Evolutionary conservation across 2,113 vertebrate species (phyloP), one percentile per base, ranked within the genome.

Genomic region (Malurus cyaneus): DNA sequence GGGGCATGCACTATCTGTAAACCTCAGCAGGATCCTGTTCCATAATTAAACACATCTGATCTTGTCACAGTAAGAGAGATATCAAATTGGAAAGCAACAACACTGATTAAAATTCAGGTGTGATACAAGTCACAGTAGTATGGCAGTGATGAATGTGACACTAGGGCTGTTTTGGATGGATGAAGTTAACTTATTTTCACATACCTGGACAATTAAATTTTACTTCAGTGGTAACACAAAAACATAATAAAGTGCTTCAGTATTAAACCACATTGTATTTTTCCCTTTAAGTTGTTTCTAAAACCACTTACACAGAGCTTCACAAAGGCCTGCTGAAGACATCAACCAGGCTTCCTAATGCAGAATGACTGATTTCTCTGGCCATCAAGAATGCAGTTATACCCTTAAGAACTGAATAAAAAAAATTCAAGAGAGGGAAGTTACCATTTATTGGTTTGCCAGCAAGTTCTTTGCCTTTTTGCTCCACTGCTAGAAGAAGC

Each of bases 321-420:
- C 74, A 54, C 4, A 78, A 86, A 77, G 21, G 42, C 14, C 42
- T 44, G 53, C 59, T 69, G 52, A 92, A 94, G 31, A 69, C 59
- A 88, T 80, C 78, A 57, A 44, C 83, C 92, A 93, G 41, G 39
- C 67, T 64, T 80, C 66, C 74, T 70, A 92, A 94, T 41, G 62
- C 32, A 62, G 84, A 79, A 76, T 77, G 80, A 87, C 66, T 83
- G 66, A 94, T 91, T 85, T 85, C 80, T 85, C 23, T 89, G 61
- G 39, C 54, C 74, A 61, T 81, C 61, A 79, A 69, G 32, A 90
- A 90, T 6, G 81, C 49, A 81, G 34, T 91, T 62, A 18, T 73
- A 94, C 31, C 39, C 69, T 71, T 83, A 72, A 82, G 59, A 73
- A 42, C 50, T 59, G 81, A 94, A 70, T 66, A 92, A 91, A 94